These are phyloP conservation scores for Phymorhynchus buccinoides DNA, from an alignment of 1,140 invertebrate genomes.

Conservation along the genomic window DNA sequence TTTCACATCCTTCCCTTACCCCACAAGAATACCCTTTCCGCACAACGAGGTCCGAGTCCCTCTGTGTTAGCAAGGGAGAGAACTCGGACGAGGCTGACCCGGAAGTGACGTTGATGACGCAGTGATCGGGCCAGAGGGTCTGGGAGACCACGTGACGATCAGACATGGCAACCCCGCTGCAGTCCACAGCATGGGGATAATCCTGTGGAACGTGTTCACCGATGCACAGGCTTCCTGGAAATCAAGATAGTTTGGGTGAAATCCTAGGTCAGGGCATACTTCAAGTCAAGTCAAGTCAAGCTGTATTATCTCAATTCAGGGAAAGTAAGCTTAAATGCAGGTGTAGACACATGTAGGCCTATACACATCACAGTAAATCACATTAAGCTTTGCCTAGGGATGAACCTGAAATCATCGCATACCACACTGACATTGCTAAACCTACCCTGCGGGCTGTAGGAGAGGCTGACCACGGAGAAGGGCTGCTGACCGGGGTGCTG, in stretches of 20 bases:
- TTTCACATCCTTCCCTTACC: slow-evolving; percentile 34
- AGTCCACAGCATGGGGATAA: slow-evolving; percentile 37
- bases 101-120: slow-evolving; percentile 53
- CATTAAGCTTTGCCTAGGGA: neutral
- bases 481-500: slow-evolving; percentile 44
- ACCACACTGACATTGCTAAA: neutral
- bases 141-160: neutral
- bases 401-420: neutral
- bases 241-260: too few species aligned
- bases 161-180: slow-evolving; percentile 3
- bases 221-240: slow-evolving; percentile 39
- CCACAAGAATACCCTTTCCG: slow-evolving; percentile 57
- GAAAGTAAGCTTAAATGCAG: too few species aligned
- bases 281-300: too few species aligned
- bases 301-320: too few species aligned
- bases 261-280: too few species aligned
- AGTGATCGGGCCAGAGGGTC: slow-evolving; percentile 65
- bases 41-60: slow-evolving; percentile 50
- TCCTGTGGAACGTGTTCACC: neutral
- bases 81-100: slow-evolving; percentile 53
- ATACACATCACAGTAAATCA: too few species aligned
- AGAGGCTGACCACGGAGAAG: slow-evolving; percentile 43
- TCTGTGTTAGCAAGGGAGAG: slow-evolving; percentile 30
- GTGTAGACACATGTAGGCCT: too few species aligned
- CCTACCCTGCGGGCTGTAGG: slow-evolving; percentile 51